phyloP scores from a whole-genome alignment of 2,113 vertebrate genomes.

The Cyprinus carpio region DNA sequence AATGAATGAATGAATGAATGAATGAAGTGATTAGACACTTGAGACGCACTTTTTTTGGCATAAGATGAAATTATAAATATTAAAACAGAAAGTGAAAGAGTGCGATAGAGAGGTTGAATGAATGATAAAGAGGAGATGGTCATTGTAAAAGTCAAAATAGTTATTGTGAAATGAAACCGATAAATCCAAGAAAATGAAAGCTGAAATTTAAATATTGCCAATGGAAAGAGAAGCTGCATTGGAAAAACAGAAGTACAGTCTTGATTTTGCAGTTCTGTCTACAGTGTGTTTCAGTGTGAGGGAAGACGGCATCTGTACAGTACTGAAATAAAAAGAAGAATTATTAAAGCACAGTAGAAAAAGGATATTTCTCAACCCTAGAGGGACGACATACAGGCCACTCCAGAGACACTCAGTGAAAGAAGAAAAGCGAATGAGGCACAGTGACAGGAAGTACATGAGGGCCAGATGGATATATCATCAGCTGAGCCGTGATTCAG shows the following conservation, averaged over 20 bases:
- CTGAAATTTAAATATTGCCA: background rate
- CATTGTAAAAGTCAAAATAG: background rate
- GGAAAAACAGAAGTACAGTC: background rate
- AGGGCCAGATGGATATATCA: conserved; percentile 34
- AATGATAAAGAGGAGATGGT: background rate
- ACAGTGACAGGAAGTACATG: conserved; percentile 46
- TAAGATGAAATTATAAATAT: background rate
- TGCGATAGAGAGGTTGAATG: background rate
- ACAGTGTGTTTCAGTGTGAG: background rate
- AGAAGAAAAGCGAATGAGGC: conserved; percentile 30
- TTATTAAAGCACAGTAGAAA: conserved; percentile 20
- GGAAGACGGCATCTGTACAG: background rate
- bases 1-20: background rate
- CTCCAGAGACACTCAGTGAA: conserved; percentile 32
- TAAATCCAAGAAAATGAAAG: background rate
- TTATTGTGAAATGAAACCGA: background rate
- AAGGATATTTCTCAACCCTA: conserved; percentile 25
- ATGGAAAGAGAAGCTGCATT: background rate
- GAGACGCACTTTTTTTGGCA: background rate
- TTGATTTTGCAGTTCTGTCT: background rate
- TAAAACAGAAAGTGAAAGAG: background rate
- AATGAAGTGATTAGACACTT: background rate
- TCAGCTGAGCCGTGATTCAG: conserved; percentile 29
- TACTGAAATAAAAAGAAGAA: conserved; percentile 34
- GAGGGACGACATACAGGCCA: conserved; percentile 5